A percentile compares a stretch with the other conserved stretches of the same genome.
Evolutionary conservation across 2,113 vertebrate species (phyloP).

Genomic region (Cebus imitator): DNA sequence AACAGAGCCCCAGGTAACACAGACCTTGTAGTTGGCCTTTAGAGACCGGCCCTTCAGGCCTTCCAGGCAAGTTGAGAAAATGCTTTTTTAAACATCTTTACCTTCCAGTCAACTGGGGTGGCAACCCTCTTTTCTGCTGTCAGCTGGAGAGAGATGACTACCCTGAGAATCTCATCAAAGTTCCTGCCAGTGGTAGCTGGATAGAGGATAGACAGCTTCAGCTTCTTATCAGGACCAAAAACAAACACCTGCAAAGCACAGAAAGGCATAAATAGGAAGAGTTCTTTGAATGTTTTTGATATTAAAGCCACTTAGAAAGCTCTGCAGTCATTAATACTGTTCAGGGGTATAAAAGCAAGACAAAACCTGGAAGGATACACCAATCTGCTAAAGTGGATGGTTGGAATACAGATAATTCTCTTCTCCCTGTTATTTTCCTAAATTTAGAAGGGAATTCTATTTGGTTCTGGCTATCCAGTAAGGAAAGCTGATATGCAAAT

Average conservation of each 20-base stretch:
- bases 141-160: constrained; percentile 95
- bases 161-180: constrained; percentile 95
- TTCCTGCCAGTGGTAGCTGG: constrained; percentile 98
- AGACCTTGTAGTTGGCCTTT: not conserved
- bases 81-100: constrained; percentile 73
- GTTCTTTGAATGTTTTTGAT: not conserved
- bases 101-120: constrained; percentile 98
- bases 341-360: not conserved
- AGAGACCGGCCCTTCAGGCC: not conserved
- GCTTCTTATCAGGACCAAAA: constrained; percentile 96
- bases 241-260: constrained; percentile 90
- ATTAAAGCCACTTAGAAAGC: not conserved
- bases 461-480: not conserved
- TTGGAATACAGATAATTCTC: not conserved
- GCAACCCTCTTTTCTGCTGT: constrained; percentile 94
- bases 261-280: not conserved
- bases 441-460: constrained; percentile 13
- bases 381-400: not conserved
- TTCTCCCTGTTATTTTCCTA: not conserved
- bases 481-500: not conserved
- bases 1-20: not conserved
- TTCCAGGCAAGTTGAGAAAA: not conserved
- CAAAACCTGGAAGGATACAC: not conserved
- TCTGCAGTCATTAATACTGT: not conserved
- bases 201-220: constrained; percentile 98